These are phyloP conservation scores for Chaetodon auriga DNA, from an alignment of 2,113 vertebrate genomes.

Conservation along the genomic window DNA sequence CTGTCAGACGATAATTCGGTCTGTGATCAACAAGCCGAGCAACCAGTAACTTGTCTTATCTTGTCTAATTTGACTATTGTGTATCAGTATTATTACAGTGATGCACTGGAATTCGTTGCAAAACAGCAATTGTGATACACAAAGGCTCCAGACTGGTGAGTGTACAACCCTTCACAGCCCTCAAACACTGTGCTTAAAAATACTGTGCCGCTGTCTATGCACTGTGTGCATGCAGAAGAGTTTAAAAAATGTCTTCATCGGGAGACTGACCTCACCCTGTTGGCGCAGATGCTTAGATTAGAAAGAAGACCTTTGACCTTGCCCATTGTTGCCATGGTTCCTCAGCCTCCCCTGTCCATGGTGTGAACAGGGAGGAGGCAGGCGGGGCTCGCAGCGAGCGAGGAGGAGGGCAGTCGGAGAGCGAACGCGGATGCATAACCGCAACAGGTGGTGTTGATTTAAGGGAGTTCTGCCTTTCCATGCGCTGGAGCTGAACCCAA, in stretches of 20 bases:
- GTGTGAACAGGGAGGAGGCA: constrained; percentile 43
- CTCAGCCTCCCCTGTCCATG: constrained; percentile 68
- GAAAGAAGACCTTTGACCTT: constrained; percentile 75
- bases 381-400: constrained; percentile 19
- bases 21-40: constrained; percentile 36
- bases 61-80: constrained; percentile 58
- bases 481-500: constrained; percentile 73
- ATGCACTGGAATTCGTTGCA: constrained; percentile 28
- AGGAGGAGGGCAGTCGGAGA: constrained; percentile 23
- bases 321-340: constrained; percentile 81
- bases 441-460: constrained; percentile 86
- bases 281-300: constrained; percentile 67
- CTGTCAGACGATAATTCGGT: constrained; percentile 41
- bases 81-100: constrained; percentile 28
- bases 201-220: constrained; percentile 10
- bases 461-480: constrained; percentile 74
- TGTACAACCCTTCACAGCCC: neutral
- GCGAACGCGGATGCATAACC: constrained; percentile 70
- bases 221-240: constrained; percentile 10
- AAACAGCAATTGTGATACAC: constrained; percentile 15
- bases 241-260: constrained; percentile 59
- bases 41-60: constrained; percentile 62
- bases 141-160: neutral
- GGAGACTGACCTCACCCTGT: constrained; percentile 75
- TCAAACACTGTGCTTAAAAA: neutral